A percentile compares a stretch with the other conserved stretches of the same genome.
phyloP scores from a whole-genome alignment of 2,888 invertebrate genomes.

The Netelia inedita region DNA sequence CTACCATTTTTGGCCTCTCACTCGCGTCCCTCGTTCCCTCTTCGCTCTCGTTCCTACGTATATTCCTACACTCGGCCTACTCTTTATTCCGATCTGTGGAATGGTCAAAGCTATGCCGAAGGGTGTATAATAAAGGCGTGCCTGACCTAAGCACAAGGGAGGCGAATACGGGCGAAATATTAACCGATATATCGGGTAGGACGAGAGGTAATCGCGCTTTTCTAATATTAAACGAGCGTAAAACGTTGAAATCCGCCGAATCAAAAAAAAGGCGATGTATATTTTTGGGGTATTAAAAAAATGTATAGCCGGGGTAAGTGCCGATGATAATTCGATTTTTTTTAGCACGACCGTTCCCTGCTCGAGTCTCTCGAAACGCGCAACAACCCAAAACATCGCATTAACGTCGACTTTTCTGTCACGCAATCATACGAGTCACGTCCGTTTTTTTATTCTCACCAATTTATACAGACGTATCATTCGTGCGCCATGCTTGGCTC shows the following conservation, averaged over 20 bases:
- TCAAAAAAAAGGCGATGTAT: too few species aligned
- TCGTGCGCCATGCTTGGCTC: not conserved
- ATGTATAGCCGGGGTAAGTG: too few species aligned
- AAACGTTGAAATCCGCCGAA: too few species aligned
- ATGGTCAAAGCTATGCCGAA: slow-evolving; percentile 13
- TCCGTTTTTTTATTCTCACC: not conserved
- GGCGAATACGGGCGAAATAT: too few species aligned
- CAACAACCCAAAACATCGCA: not conserved
- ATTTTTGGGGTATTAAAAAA: too few species aligned
- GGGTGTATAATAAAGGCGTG: not conserved
- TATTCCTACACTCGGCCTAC: not conserved
- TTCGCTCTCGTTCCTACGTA: not conserved
- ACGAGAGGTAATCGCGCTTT: too few species aligned
- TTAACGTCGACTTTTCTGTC: not conserved
- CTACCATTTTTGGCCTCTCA: not conserved
- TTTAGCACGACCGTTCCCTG: too few species aligned
- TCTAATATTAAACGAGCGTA: too few species aligned
- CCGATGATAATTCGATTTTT: too few species aligned
- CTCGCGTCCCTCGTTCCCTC: not conserved
- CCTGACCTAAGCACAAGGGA: too few species aligned
- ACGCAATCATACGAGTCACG: not conserved
- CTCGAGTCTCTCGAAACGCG: too few species aligned
- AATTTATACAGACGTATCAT: not conserved
- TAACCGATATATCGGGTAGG: too few species aligned
- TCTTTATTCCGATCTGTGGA: slow-evolving; percentile 33